Percentiles rank a stretch among this genome's conserved stretches.
phyloP scores from a whole-genome alignment of 2,113 vertebrate genomes.

The Muntiacus muntjak region DNA sequence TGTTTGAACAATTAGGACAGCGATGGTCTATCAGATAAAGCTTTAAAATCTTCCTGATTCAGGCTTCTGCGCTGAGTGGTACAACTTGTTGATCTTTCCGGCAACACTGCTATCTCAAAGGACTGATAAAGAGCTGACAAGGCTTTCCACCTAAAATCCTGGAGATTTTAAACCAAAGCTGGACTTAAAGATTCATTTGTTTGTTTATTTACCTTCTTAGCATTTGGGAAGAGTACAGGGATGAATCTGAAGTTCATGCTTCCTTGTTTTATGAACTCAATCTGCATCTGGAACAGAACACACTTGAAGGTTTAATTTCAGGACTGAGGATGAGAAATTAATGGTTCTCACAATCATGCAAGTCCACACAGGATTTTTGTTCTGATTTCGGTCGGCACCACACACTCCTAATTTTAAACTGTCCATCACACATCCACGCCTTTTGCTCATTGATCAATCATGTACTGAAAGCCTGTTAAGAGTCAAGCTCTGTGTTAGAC shows the following conservation, averaged over 20 bases:
- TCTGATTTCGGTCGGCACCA: neutral
- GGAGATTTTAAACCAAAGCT: conserved; percentile 9
- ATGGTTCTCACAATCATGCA: neutral
- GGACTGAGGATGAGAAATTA: conserved; percentile 38
- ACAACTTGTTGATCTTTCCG: conserved; percentile 18
- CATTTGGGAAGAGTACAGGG: conserved; percentile 93
- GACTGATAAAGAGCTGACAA: neutral
- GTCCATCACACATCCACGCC: neutral
- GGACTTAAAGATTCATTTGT: neutral
- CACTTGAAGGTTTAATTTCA: conserved; percentile 71
- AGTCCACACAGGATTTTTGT: neutral
- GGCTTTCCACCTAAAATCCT: conserved; percentile 54
- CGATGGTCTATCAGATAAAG: neutral
- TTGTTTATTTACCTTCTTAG: conserved; percentile 84
- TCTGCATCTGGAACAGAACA: conserved; percentile 90
- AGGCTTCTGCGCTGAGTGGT: neutral
- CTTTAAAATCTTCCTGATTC: neutral
- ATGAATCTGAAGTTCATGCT: conserved; percentile 96
- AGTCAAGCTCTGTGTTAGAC: neutral
- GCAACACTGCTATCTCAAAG: neutral
- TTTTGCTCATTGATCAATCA: neutral
- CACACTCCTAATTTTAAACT: neutral
- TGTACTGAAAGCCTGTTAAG: neutral
- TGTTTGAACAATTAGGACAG: conserved; percentile 12
- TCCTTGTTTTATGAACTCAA: conserved; percentile 96